Evolutionary conservation across 2,888 invertebrate genomes (phyloP).

Genomic region (Drosophila borealis): DNA sequence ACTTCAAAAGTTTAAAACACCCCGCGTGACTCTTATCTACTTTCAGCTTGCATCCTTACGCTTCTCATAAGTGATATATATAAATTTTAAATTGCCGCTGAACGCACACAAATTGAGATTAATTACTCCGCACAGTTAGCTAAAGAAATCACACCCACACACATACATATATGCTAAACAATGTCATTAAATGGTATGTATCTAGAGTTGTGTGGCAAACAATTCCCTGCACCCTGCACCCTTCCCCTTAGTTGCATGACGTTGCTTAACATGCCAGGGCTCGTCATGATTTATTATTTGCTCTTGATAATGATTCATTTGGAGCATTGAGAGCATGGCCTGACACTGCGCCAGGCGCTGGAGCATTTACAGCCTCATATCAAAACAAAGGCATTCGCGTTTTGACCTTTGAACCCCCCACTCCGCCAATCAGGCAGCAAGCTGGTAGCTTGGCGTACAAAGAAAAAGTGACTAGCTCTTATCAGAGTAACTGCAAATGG

Average conservation of each 20-base stretch:
- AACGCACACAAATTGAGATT: constrained; percentile 74
- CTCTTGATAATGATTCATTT: constrained; percentile 75
- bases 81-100: constrained; percentile 74
- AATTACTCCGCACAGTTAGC: constrained; percentile 67
- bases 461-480: constrained; percentile 62
- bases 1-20: constrained; percentile 53
- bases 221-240: neutral
- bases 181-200: constrained; percentile 42
- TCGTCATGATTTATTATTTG: constrained; percentile 76
- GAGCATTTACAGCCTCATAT: constrained; percentile 70
- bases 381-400: constrained; percentile 73
- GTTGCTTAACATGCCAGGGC: constrained; percentile 48
- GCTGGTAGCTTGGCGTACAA: constrained; percentile 18
- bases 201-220: constrained; percentile 27
- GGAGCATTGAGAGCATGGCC: constrained; percentile 27
- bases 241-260: constrained; percentile 26
- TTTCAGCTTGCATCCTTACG: constrained; percentile 38
- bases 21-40: constrained; percentile 30
- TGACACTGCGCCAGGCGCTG: constrained; percentile 35
- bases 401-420: constrained; percentile 64
- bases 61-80: constrained; percentile 48
- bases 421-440: constrained; percentile 11
- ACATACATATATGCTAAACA: constrained; percentile 46
- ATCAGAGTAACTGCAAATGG: constrained; percentile 78
- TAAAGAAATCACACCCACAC: constrained; percentile 32